Evolutionary conservation across 2,888 invertebrate genomes (phyloP).

Genomic region (Entomobrya multifasciata): DNA sequence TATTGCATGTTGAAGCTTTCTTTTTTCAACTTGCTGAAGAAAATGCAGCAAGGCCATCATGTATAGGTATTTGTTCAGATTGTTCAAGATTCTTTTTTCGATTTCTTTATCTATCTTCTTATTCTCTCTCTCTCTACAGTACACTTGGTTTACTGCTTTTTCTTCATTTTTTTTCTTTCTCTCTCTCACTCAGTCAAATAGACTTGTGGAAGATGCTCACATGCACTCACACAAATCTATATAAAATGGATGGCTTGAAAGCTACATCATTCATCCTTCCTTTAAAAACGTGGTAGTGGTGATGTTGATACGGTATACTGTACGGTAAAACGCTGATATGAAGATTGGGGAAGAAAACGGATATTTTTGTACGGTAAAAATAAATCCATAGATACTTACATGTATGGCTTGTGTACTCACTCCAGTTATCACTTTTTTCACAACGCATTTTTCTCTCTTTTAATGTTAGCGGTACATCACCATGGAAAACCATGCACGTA

Average conservation of each 20-base stretch:
- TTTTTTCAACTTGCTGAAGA: neutral
- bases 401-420: neutral
- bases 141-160: too few species aligned
- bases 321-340: neutral
- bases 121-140: neutral
- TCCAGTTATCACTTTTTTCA: neutral
- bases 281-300: neutral
- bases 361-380: too few species aligned
- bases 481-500: too few species aligned
- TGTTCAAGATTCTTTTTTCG: slow-evolving; percentile 18
- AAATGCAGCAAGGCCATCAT: slow-evolving; percentile 18
- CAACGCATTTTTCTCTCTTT: neutral
- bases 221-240: slow-evolving; percentile 17
- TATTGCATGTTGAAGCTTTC: slow-evolving; percentile 4
- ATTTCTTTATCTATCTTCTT: slow-evolving; percentile 14
- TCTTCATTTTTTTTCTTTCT: too few species aligned
- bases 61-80: slow-evolving; percentile 20
- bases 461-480: too few species aligned
- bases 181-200: neutral
- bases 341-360: neutral
- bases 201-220: slow-evolving; percentile 16
- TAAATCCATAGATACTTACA: neutral
- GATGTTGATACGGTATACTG: neutral
- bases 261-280: slow-evolving; percentile 30
- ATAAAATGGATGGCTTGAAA: slow-evolving; percentile 17